Evolutionary conservation across 2,888 invertebrate genomes (phyloP).

Genomic region (Stenchaetothrips biformis): DNA sequence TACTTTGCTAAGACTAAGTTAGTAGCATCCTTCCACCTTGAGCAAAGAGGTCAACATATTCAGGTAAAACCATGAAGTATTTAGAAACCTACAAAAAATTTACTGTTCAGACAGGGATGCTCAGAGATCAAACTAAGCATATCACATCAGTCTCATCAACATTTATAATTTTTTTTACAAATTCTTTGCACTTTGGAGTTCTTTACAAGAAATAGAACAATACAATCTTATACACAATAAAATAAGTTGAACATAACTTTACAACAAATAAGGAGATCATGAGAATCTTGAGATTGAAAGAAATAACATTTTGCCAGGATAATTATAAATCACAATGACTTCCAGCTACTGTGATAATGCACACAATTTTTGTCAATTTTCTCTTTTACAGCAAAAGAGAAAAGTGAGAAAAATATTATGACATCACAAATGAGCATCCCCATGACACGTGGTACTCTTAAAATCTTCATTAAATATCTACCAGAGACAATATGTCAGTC

Average conservation of each 20-base stretch:
- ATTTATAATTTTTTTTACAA: background rate
- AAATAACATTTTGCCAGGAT: too few relatives aligned
- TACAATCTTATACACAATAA: background rate
- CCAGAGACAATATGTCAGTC: too few relatives aligned
- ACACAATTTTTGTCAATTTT: background rate
- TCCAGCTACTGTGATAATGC: background rate
- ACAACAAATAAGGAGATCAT: background rate
- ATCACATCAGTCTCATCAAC: background rate
- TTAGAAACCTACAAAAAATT: background rate
- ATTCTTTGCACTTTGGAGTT: background rate
- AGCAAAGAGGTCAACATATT: background rate
- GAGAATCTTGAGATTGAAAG: too few relatives aligned
- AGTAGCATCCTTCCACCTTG: too few relatives aligned
- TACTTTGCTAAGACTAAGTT: background rate
- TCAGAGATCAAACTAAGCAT: slow-evolving; percentile 16
- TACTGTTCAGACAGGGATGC: slow-evolving; percentile 11
- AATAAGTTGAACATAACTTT: background rate
- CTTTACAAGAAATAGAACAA: background rate
- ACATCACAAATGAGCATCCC: slow-evolving; percentile 5
- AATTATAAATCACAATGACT: background rate
- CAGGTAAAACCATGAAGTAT: background rate
- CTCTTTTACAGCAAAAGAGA: background rate
- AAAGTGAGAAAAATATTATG: background rate
- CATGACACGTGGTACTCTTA: background rate
- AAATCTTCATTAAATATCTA: background rate